Evolutionary conservation across 2,113 vertebrate genomes (phyloP), one percentile per base, ranked within the genome.

Genomic region (Sula dactylatra): DNA sequence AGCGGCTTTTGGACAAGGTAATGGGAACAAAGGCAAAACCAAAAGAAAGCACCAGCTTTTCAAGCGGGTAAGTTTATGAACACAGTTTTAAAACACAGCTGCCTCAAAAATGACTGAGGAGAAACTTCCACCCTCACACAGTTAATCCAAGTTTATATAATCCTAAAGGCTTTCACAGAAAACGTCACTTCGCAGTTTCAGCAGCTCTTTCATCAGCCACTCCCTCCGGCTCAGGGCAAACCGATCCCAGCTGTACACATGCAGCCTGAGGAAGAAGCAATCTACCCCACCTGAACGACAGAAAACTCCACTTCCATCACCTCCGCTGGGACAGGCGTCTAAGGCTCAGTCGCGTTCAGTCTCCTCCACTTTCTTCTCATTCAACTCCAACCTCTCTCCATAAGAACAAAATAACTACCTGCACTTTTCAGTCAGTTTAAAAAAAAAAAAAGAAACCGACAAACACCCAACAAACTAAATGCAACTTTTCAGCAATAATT

Each of bases 201-300:
- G 86, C 90, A 90, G 92, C 77, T 89, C 90, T 85, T 94, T 65
- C 86, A 93, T 26, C 93, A 93, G 93, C 88, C 80, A n/a, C 83
- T 95, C 93, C 93, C 69, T 70, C 49, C 72, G 17, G 96, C 74
- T 62, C 70, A 36, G 97, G 65, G 79, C 96, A 94, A 44, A 61
- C 44, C 4, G 81, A 82, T 65, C 86, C 94, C 86, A 92, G 93
- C 81, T 76, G 88, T 14, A 34, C 34, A 22, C 72, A 87, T 34
- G 66, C 90, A 94, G 86, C 24, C 22, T 5, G 17, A 24, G 86
- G 56, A 89, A 87, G 81, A 8, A 61, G 80, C 81, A 31, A 70
- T 18, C 54, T 12, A 56, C 12, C 88, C 95, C 27, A 4, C 80
- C 44, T 19, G 6, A 29, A 71, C 8, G 45, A 34, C 31, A 26